A percentile compares a stretch with the other conserved stretches of the same genome.
Conservation (phyloP, 2,797 vertebrate species). For the Pseudocheirus occidentalis region DNA sequence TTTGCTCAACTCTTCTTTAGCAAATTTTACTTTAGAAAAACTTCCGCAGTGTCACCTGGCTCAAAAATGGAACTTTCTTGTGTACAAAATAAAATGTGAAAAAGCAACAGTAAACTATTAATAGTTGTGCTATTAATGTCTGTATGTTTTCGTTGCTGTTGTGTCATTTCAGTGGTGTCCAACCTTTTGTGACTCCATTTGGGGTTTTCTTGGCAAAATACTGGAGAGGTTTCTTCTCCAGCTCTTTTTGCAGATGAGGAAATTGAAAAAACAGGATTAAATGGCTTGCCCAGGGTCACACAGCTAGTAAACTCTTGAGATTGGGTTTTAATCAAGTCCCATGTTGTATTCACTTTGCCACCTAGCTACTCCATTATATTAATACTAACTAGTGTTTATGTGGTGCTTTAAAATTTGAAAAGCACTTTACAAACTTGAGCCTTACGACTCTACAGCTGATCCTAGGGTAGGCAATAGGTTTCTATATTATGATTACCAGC, state of each 20-base stretch:
- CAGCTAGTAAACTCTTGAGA: background rate
- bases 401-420: background rate
- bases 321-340: background rate
- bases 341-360: background rate
- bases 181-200: background rate
- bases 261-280: background rate
- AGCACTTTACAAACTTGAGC: background rate
- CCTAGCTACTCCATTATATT: background rate
- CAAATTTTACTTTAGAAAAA: slow-evolving; percentile 17
- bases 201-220: background rate
- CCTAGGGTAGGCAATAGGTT: background rate
- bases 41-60: background rate
- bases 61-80: slow-evolving; percentile 27
- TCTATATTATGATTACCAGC: slow-evolving; percentile 44
- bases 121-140: background rate
- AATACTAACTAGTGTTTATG: background rate
- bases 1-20: slow-evolving; percentile 26
- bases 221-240: background rate
- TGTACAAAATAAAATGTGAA: background rate
- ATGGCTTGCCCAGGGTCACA: background rate
- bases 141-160: background rate
- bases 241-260: background rate
- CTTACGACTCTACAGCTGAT: background rate
- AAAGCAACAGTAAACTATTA: slow-evolving; percentile 19
- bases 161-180: background rate